These are phyloP conservation scores for Neelides folsomi DNA, from an alignment of 2,888 invertebrate genomes.

Conservation along the genomic window DNA sequence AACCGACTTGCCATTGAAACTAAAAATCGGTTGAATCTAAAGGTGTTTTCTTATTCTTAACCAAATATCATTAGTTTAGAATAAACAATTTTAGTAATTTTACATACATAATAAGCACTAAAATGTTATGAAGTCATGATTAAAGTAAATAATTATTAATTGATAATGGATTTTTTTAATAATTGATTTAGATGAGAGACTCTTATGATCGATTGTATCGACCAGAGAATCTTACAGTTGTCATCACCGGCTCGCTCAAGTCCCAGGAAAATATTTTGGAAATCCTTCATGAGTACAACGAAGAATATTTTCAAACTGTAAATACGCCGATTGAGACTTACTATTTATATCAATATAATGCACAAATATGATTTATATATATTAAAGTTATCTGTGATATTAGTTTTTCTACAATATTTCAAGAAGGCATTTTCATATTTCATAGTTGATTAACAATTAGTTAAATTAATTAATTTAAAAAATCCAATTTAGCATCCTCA, in stretches of 20 bases:
- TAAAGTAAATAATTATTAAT: background rate
- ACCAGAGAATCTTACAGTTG: constrained; percentile 74
- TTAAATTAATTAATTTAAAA: too few relatives aligned
- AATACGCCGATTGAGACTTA: too few relatives aligned
- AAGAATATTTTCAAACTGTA: constrained; percentile 21
- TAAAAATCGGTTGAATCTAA: constrained; percentile 16
- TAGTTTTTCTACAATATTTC: too few relatives aligned
- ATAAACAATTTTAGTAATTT: constrained; percentile 5
- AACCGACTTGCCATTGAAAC: constrained; percentile 26
- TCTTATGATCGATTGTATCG: constrained; percentile 78
- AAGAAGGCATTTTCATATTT: background rate
- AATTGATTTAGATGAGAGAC: constrained; percentile 49
- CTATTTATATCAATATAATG: too few relatives aligned
- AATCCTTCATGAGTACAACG: constrained; percentile 24
- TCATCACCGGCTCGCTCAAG: constrained; percentile 52
- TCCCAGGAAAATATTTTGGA: constrained; percentile 21
- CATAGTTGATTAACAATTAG: too few relatives aligned
- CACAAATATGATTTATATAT: too few relatives aligned
- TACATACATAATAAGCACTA: too few relatives aligned
- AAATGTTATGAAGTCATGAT: background rate
- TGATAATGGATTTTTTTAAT: background rate
- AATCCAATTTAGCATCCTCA: constrained; percentile 18
- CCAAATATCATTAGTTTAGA: background rate
- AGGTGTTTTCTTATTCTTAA: constrained; percentile 7
- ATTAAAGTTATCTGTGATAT: too few relatives aligned